Evolutionary conservation across 2,797 vertebrate species (phyloP), one percentile per base, ranked within the genome.

Genomic region (Myripristis jacobus): DNA sequence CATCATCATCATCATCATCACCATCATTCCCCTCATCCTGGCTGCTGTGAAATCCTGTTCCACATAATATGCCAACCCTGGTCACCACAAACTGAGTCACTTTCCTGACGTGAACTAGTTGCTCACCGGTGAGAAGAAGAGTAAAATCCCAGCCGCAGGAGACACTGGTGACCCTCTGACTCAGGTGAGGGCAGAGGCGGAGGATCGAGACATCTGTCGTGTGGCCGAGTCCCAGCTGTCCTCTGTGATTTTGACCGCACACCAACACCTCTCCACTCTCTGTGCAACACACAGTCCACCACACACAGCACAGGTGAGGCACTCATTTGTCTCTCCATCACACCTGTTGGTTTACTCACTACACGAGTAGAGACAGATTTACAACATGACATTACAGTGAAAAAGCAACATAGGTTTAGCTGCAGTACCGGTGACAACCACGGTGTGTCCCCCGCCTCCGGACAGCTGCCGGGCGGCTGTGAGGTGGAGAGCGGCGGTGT

Each of bases 141-240:
- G 96, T 96, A 82, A 98, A 99, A 89, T 98, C 96, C 97, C 97
- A 99, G 57, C 97, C 97, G 84, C 97, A 98, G 41, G 96, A 92
- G 48, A 97, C 95, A 66, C 94, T 90, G 47, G 84, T 88, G 58
- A 97, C 86, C 64, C 77, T 89, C 46, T 75, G 87, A 15, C 82
- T 86, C 25, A 95, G 73, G 10, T 91, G 75, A 50, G 75, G 54
- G 57, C 96, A 96, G 69, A 91, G 86, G 15, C 93, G 93, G 83
- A 97, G 94, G 79, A 2, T 73, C 13, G 86, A 70, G 19, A 95
- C 82, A 50, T 97, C 92, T 31, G 92, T 80, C 0, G 73, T 89
- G 87, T 97, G 95, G 66, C 94, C 90, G 54, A 98, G 84, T 25
- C 97, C 97, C 85, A 98, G 55, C 77, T 99, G 97, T 8, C 97